Conservation (phyloP, 2,113 vertebrate species). For the Meriones unguiculatus region DNA sequence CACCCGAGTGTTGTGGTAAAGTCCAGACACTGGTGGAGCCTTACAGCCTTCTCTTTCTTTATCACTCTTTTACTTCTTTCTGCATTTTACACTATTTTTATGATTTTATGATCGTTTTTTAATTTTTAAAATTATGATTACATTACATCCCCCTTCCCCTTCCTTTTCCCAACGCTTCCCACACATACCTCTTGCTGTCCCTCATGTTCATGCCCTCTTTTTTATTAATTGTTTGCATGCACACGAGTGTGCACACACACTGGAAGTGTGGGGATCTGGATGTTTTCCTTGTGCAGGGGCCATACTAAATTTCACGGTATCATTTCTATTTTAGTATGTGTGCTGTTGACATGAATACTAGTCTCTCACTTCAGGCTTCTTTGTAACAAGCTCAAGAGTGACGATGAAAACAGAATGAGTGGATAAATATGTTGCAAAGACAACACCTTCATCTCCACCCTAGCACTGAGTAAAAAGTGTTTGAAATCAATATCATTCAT, state of each 20-base stretch:
- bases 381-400: background rate
- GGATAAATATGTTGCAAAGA: background rate
- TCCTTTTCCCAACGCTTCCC: too few relatives aligned
- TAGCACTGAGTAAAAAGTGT: background rate
- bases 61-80: background rate
- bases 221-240: background rate
- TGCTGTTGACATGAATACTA: background rate
- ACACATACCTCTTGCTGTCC: background rate
- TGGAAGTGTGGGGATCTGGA: background rate
- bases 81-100: background rate
- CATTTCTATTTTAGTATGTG: background rate
- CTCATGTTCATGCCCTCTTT: background rate
- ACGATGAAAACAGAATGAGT: background rate
- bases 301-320: background rate
- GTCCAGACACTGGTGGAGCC: background rate
- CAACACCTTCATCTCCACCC: background rate
- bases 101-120: background rate
- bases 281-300: background rate
- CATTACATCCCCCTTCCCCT: background rate
- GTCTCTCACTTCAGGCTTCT: background rate
- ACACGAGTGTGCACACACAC: too few relatives aligned
- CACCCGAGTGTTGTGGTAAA: background rate
- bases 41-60: background rate
- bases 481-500: background rate
- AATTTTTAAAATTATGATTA: background rate